phyloP scores from a whole-genome alignment of 2,797 vertebrate species.

The Emydoidea blandingii region DNA sequence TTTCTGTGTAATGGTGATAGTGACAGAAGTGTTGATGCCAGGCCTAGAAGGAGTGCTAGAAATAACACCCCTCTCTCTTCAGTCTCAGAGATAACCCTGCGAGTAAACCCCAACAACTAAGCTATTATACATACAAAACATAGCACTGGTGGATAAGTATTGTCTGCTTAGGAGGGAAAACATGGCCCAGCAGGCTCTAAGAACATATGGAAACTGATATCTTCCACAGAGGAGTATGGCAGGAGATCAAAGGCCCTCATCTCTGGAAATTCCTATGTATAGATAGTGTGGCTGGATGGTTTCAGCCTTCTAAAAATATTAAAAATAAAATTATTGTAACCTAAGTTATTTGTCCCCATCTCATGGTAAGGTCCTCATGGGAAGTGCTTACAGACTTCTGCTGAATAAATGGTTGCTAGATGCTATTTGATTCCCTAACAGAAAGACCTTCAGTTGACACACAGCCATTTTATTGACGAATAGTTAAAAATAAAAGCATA shows the following conservation, averaged over 20 bases:
- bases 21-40: conserved; percentile 71
- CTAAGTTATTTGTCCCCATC: conserved; percentile 43
- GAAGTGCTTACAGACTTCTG: conserved; percentile 8
- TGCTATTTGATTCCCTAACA: not conserved
- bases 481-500: not conserved
- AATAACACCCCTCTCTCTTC: conserved; percentile 76
- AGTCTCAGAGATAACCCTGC: conserved; percentile 60
- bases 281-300: not conserved
- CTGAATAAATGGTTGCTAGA: not conserved
- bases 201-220: conserved; percentile 59
- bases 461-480: not conserved
- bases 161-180: conserved; percentile 57
- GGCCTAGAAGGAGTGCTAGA: conserved; percentile 61
- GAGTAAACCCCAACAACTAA: conserved; percentile 62
- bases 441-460: not conserved
- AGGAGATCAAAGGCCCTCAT: conserved; percentile 66
- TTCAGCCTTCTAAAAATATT: conserved; percentile 49
- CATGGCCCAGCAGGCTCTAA: conserved; percentile 32
- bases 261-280: conserved; percentile 64
- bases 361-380: not conserved
- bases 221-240: conserved; percentile 39
- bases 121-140: conserved; percentile 68
- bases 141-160: conserved; percentile 65
- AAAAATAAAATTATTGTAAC: conserved; percentile 49
- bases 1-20: conserved; percentile 45